Percentiles rank a stretch among this genome's conserved stretches.
Evolutionary conservation across 2,113 vertebrate genomes (phyloP).

Genomic region (Genyomyrus donnyi): DNA sequence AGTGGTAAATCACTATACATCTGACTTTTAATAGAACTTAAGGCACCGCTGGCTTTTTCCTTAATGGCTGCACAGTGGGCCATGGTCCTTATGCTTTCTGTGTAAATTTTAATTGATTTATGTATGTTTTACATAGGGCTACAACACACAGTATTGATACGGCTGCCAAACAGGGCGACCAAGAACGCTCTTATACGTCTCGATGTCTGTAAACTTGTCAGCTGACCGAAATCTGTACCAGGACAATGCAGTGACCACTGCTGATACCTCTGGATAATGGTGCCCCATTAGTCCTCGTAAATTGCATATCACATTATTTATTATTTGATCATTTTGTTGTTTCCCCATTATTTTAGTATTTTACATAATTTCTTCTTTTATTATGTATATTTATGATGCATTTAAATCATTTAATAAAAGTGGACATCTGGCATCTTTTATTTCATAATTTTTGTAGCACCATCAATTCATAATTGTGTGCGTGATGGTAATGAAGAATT

Average conservation of each 20-base stretch:
- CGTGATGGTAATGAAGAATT: neutral
- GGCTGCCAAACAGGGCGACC: neutral
- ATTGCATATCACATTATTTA: neutral
- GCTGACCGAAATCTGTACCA: neutral
- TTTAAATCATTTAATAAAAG: neutral
- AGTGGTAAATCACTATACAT: conserved; percentile 33
- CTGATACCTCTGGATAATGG: neutral
- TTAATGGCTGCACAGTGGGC: conserved; percentile 1
- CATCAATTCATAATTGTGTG: neutral
- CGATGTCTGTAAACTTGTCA: neutral
- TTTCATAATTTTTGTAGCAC: neutral
- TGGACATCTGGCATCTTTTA: neutral
- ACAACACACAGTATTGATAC: neutral
- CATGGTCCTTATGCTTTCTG: neutral
- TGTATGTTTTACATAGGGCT: conserved; percentile 6
- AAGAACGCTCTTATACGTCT: neutral
- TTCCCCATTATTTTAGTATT: neutral
- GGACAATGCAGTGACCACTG: neutral
- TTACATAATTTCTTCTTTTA: neutral
- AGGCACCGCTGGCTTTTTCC: conserved; percentile 4
- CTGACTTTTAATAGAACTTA: conserved; percentile 30
- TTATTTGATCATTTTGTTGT: too few species aligned
- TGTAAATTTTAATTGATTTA: conserved; percentile 17
- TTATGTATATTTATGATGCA: neutral
- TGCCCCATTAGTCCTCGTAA: neutral